Percentiles rank a stretch among this genome's conserved stretches.
Evolutionary conservation across 2,888 invertebrate species (phyloP).

Genomic region (Eubasilissa splendida): DNA sequence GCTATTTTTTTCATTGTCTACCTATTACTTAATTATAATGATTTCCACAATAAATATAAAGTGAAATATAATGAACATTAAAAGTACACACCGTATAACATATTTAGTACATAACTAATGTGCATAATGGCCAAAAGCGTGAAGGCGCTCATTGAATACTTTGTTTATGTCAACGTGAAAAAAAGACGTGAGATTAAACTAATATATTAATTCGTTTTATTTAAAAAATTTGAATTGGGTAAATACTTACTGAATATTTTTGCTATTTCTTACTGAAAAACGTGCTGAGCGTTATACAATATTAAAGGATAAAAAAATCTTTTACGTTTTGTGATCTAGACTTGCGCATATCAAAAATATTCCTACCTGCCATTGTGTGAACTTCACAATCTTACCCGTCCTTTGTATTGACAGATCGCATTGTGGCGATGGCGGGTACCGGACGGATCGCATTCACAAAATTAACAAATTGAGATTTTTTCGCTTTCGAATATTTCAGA

Average conservation of each 20-base stretch:
- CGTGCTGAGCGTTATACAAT: too few species aligned
- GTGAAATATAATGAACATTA: too few species aligned
- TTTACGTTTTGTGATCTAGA: not conserved
- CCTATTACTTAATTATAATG: too few species aligned
- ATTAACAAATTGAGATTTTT: not conserved
- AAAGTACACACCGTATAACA: too few species aligned
- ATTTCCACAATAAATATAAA: too few species aligned
- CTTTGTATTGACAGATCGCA: slow-evolving; percentile 38
- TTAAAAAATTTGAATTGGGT: slow-evolving; percentile 6
- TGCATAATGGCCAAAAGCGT: too few species aligned
- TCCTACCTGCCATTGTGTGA: slow-evolving; percentile 38
- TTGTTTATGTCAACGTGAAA: too few species aligned
- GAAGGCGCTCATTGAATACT: too few species aligned
- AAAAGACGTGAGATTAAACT: too few species aligned
- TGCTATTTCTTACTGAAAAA: not conserved
- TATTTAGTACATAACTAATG: too few species aligned
- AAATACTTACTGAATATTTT: not conserved
- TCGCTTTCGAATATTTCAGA: not conserved
- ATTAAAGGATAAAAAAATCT: too few species aligned
- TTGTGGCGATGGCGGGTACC: slow-evolving; percentile 4
- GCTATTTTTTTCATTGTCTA: too few species aligned
- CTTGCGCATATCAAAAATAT: slow-evolving; percentile 39
- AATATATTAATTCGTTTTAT: not conserved
- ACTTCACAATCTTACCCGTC: slow-evolving; percentile 15
- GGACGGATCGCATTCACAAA: not conserved